Conservation (phyloP, 2,888 invertebrate species). For the Synergus gifuensis region DNA sequence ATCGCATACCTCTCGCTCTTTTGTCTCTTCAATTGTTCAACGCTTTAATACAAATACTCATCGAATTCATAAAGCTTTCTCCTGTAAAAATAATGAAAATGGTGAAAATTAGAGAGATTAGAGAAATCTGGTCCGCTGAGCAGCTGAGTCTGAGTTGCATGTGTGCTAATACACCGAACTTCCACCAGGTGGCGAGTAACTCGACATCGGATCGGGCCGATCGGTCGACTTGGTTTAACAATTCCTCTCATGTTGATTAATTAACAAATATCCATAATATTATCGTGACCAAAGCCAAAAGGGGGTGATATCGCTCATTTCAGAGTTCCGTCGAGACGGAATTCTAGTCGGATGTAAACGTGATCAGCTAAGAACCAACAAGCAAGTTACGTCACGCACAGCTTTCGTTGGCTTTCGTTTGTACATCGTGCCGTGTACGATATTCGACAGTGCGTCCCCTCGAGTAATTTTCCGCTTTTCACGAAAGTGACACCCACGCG, state of each 20-base stretch:
- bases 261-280: conserved; percentile 60
- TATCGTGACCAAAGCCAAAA: conserved; percentile 54
- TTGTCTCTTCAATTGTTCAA: neutral
- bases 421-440: neutral
- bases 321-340: conserved; percentile 47
- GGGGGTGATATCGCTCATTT: conserved; percentile 52
- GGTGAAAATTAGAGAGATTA: neutral
- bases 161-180: conserved; percentile 55
- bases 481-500: conserved; percentile 57
- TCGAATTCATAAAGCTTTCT: neutral
- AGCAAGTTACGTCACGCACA: conserved; percentile 56
- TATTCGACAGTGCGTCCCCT: conserved; percentile 47
- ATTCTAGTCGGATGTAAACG: conserved; percentile 41
- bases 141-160: neutral
- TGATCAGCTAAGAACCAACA: neutral
- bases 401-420: conserved; percentile 19
- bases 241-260: conserved; percentile 71
- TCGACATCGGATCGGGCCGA: conserved; percentile 68
- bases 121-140: conserved; percentile 49
- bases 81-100: neutral
- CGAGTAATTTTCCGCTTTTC: conserved; percentile 34
- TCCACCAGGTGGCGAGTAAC: conserved; percentile 44
- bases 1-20: neutral
- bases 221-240: conserved; percentile 67
- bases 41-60: no score